A percentile compares a stretch with the other conserved stretches of the same genome.
phyloP scores from a whole-genome alignment of 2,888 invertebrate species.

The Latrodectus elegans region DNA sequence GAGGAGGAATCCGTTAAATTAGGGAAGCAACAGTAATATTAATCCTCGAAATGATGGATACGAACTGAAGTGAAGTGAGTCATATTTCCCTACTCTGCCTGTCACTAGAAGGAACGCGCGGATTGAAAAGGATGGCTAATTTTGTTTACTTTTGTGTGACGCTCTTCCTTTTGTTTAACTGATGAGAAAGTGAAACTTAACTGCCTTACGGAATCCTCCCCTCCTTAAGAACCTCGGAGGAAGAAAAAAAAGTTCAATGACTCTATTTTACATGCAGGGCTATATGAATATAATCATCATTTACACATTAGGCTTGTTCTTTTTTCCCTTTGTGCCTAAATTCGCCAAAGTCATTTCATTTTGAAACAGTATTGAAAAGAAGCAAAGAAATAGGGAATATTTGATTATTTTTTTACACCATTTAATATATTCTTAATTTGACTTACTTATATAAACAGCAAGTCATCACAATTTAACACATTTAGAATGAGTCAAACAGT shows the following conservation, averaged over 20 bases:
- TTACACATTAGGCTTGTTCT: not conserved
- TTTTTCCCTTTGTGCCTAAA: not conserved
- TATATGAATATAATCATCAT: not conserved
- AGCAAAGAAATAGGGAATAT: too few relatives aligned
- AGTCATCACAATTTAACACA: too few relatives aligned
- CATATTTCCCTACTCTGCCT: constrained; percentile 42
- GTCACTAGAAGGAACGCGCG: constrained; percentile 33
- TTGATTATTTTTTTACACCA: too few relatives aligned
- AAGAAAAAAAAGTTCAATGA: constrained; percentile 53
- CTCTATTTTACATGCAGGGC: not conserved
- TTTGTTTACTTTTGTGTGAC: constrained; percentile 15
- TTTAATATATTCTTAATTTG: too few relatives aligned
- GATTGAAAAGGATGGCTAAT: not conserved
- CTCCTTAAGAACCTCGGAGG: constrained; percentile 46
- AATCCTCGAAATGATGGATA: constrained; percentile 55
- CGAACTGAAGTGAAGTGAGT: constrained; percentile 1
- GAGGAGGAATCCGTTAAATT: not conserved
- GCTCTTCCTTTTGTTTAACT: constrained; percentile 62
- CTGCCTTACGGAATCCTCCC: constrained; percentile 40
- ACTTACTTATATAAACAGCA: too few relatives aligned
- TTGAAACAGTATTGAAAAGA: too few relatives aligned
- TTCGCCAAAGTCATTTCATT: not conserved
- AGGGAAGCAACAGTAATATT: not conserved
- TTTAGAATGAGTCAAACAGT: too few relatives aligned
- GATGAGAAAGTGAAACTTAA: constrained; percentile 35